These are phyloP conservation scores for Cataglyphis hispanica DNA, from an alignment of 1,140 invertebrate species.

Conservation along the genomic window DNA sequence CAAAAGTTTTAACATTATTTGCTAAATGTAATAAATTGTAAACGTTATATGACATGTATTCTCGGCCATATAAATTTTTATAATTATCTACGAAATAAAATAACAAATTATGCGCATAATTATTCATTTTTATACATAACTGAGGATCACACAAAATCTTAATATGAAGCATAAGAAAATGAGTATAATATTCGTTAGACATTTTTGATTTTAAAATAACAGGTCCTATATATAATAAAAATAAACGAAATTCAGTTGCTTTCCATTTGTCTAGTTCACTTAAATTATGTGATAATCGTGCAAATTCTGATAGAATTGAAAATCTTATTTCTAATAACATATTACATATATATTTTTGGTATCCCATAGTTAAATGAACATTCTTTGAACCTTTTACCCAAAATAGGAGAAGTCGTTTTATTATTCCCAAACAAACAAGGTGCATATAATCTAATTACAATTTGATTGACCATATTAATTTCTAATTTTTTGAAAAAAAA, in stretches of 20 bases:
- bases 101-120: constrained; percentile 4
- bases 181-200: background rate
- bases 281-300: background rate
- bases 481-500: background rate
- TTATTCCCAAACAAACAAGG: constrained; percentile 6
- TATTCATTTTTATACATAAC: background rate
- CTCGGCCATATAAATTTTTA: background rate
- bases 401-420: constrained; percentile 1
- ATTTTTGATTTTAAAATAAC: background rate
- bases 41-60: constrained; percentile 17
- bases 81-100: background rate
- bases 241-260: background rate
- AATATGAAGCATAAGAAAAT: background rate
- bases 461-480: constrained; percentile 6
- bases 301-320: constrained; percentile 16
- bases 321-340: background rate
- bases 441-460: constrained; percentile 12
- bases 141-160: background rate
- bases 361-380: background rate
- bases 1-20: constrained; percentile 4
- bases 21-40: constrained; percentile 25
- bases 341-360: background rate
- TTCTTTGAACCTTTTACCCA: constrained; percentile 4
- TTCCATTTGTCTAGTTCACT: background rate
- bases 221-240: background rate